Evolutionary conservation across 2,113 vertebrate genomes (phyloP).

Genomic region (Lipophrys pholis): DNA sequence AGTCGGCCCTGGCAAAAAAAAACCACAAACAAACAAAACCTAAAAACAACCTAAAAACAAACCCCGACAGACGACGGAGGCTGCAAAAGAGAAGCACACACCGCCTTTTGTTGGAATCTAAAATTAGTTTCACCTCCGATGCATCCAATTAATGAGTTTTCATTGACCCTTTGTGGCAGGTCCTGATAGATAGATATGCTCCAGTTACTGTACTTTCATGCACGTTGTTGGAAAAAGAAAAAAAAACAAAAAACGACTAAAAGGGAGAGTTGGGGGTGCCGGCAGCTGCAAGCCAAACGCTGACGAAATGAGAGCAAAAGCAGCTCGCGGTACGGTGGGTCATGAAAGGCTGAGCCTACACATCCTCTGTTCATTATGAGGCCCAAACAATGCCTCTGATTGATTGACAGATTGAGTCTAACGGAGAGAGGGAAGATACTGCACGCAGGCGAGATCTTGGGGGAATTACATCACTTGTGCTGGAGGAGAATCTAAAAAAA

Average conservation of each 20-base stretch:
- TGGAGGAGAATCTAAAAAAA: constrained; percentile 37
- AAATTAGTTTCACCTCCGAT: constrained; percentile 69
- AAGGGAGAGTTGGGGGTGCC: neutral
- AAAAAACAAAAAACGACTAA: neutral
- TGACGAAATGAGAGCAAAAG: constrained; percentile 30
- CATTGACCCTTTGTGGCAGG: constrained; percentile 59
- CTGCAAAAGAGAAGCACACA: constrained; percentile 21
- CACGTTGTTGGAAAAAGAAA: neutral
- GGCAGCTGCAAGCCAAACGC: constrained; percentile 14
- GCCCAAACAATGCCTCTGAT: constrained; percentile 45
- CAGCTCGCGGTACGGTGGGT: constrained; percentile 31
- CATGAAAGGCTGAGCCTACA: constrained; percentile 41
- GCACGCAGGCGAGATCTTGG: constrained; percentile 17
- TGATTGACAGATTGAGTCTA: constrained; percentile 70
- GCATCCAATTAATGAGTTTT: constrained; percentile 65
- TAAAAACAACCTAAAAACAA: too few relatives aligned
- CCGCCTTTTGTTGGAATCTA: constrained; percentile 50
- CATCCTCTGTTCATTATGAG: constrained; percentile 46
- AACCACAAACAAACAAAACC: too few relatives aligned
- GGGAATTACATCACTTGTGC: constrained; percentile 34
- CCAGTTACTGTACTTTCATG: constrained; percentile 58
- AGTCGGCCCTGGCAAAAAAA: neutral
- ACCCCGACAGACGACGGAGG: neutral
- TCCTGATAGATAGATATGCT: constrained; percentile 64
- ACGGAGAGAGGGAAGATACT: constrained; percentile 14